Conservation (phyloP, 1,140 invertebrate genomes). For the Saccostrea cuccullata region DNA sequence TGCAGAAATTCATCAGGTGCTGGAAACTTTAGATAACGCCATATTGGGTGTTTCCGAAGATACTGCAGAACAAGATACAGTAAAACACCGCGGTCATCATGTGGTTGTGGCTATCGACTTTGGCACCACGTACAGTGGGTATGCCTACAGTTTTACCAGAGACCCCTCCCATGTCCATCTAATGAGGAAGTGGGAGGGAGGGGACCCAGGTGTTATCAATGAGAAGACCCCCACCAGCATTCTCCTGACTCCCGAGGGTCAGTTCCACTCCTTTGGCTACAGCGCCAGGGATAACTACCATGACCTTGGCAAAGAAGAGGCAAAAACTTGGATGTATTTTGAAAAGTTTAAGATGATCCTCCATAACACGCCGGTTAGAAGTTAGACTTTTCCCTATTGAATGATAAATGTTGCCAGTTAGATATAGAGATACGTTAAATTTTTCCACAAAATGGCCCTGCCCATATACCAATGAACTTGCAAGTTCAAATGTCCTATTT, state of each 20-base stretch:
- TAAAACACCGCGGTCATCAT: constrained; percentile 67
- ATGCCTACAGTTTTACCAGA: constrained; percentile 82
- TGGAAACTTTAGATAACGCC: constrained; percentile 45
- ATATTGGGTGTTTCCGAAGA: constrained; percentile 30
- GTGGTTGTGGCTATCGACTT: constrained; percentile 84
- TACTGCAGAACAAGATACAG: background rate
- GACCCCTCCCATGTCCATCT: constrained; percentile 82
- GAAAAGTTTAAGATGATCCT: constrained; percentile 84
- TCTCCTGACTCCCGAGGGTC: constrained; percentile 80
- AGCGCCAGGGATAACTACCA: constrained; percentile 82
- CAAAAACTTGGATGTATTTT: constrained; percentile 83
- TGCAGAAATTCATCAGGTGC: constrained; percentile 21
- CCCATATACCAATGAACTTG: too few relatives aligned
- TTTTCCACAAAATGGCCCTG: too few relatives aligned
- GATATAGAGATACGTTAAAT: too few relatives aligned
- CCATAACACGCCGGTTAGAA: constrained; percentile 81
- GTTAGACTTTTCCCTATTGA: too few relatives aligned
- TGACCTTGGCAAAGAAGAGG: constrained; percentile 81
- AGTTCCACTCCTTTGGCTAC: constrained; percentile 83
- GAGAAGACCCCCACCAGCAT: constrained; percentile 84
- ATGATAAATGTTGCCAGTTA: too few relatives aligned
- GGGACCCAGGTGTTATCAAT: constrained; percentile 83
- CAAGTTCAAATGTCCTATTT: too few relatives aligned
- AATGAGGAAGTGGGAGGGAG: constrained; percentile 84
- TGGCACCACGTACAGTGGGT: constrained; percentile 83